These are phyloP conservation scores for Zaprionus inermis DNA, from an alignment of 1,140 invertebrate genomes.

Conservation along the genomic window DNA sequence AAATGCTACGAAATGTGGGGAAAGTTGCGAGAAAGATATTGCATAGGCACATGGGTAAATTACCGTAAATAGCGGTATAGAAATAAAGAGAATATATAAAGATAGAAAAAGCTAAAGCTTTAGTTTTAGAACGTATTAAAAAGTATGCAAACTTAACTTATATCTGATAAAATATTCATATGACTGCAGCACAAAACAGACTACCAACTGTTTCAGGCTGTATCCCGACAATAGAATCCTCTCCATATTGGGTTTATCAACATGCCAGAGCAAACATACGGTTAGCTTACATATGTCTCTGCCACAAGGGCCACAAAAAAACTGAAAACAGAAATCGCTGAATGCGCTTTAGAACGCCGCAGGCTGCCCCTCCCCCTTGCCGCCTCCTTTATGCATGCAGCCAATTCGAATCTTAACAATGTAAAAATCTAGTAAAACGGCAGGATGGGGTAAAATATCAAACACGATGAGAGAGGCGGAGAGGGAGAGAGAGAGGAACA, in stretches of 20 bases:
- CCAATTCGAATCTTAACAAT: slow-evolving; percentile 47
- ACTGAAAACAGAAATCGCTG: not conserved
- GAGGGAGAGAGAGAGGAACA: no score
- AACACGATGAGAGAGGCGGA: slow-evolving; percentile 15
- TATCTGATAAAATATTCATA: no score
- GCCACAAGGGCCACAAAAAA: slow-evolving; percentile 27
- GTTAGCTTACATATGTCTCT: slow-evolving; percentile 19
- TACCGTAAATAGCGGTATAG: no score
- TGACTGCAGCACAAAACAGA: not conserved
- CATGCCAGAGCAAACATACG: slow-evolving; percentile 19
- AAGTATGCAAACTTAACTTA: no score
- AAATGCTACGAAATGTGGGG: not conserved
- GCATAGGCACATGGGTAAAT: no score
- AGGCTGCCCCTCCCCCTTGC: not conserved
- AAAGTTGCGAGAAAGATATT: not conserved
- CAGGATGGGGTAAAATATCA: slow-evolving; percentile 32
- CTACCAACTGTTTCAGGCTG: not conserved
- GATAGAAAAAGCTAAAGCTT: no score
- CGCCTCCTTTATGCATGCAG: slow-evolving; percentile 31
- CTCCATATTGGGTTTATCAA: slow-evolving; percentile 7
- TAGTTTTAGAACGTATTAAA: no score
- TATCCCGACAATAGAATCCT: not conserved
- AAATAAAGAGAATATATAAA: no score
- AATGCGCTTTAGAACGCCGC: not conserved
- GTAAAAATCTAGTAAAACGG: slow-evolving; percentile 24